Evolutionary conservation across 2,888 invertebrate genomes (phyloP), one percentile per base, ranked within the genome.

Genomic region (Branchinecta sandiegonensis): DNA sequence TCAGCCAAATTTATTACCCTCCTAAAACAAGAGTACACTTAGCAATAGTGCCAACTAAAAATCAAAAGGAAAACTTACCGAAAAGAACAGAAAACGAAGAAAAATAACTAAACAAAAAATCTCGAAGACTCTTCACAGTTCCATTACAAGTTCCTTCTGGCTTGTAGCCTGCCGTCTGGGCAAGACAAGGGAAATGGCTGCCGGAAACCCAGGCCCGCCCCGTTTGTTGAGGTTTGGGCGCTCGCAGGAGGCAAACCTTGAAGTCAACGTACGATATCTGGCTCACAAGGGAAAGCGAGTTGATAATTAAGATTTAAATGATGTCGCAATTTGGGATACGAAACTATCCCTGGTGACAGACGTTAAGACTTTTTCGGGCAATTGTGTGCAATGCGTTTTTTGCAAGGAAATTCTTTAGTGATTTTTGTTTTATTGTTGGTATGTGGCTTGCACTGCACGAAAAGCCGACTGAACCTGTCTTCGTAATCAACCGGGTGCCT

Each of bases 91-190:
- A 56, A 56, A 37, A 37, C 37, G 37, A 37, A 37, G 10, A 56
- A 56, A 56, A 56, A 56, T 17, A 56, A 14, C n/a, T 14, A 56
- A 56, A 56, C 56, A 14, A 56, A 56, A 56, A 56, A 56, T 56
- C 17, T 56, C 56, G 17, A 17, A 56, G 56, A 14, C 56, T n/a
- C 17, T 56, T 56, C 56, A 56, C 56, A 17, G 56, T 56, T 56
- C 56, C 56, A 56, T 56, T 56, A 56, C 56, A 56, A 56, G 56
- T 56, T 56, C 56, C 56, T 56, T 56, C 56, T 56, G 56, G 56
- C 56, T 56, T 56, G 56, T 56, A 56, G 56, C 56, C 56, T 56
- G n/a, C 17, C 56, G 56, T 56, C 56, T 56, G 56, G 56, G 56
- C 56, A 56, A 56, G 56, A 56, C 56, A 56, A 56, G 56, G 56